Base-by-base conservation (phyloP, 2,113 vertebrate species). In the Malurus elegans region DNA sequence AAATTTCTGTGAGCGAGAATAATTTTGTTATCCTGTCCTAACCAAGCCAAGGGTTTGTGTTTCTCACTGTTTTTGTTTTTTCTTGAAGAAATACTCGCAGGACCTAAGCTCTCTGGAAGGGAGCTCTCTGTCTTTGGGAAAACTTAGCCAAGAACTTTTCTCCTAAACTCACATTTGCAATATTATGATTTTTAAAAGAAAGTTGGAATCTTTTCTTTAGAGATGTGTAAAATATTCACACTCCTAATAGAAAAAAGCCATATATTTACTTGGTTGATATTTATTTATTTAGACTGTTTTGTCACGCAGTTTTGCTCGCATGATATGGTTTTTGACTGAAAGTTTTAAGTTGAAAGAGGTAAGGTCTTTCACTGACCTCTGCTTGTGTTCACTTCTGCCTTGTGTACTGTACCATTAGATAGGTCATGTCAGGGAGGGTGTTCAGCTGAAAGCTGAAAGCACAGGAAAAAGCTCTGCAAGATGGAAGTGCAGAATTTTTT, bases 391-490 rank as follows among this genome's bases (percentile, higher is more conserved):
- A 34, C 50, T 70, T 80, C 21, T 67, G 4, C 66, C 56, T 64
- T 11, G 2, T 75, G 17, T 0, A 0, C 34, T 57, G 42, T 23
- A 34, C 4, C 2, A 1, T 51, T 67, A 21, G 44, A 70, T 61
- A 38, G 40, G 3, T 45, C 65, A 57, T 40, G 9, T 75, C n/a
- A 36, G 36, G 25, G 50, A 79, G 24, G 3, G 5, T 67, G 16
- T 54, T 82, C 53, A 72, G 44, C 42, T 83, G 31, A 65, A 62
- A 87, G 44, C 70, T 91, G 36, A 90, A 94, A 85, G 73, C 38
- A 19, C 28, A 31, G 40, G 16, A 60, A 48, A 62, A 91, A 80
- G 51, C 21, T 74, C 38, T 26, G 21, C 18, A 36, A 86, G 47
- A 29, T 50, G 15, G 38, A 78, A 85, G 14, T 32, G 18, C 32